A percentile compares a stretch with the other conserved stretches of the same genome.
Evolutionary conservation across 2,113 vertebrate species (phyloP).

Genomic region (Paramormyrops kingsleyae): DNA sequence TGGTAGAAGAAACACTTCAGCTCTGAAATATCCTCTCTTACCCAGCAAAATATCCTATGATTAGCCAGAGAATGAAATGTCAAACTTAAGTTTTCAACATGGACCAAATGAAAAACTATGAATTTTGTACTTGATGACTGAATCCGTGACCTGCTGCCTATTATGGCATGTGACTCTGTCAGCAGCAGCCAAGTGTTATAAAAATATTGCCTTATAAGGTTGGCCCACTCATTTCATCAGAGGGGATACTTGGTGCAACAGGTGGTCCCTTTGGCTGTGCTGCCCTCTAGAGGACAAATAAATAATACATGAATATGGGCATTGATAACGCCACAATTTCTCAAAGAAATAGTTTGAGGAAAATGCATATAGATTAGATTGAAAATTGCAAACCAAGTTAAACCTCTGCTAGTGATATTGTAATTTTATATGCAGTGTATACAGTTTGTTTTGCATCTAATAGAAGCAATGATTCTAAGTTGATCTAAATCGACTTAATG

Average conservation of each 20-base stretch:
- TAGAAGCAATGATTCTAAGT: neutral
- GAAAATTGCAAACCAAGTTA: neutral
- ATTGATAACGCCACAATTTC: neutral
- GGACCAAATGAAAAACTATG: neutral
- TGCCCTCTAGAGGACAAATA: constrained; percentile 12
- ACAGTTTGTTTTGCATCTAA: neutral
- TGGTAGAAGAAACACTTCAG: neutral
- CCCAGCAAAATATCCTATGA: neutral
- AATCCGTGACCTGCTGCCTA: neutral
- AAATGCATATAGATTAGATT: neutral
- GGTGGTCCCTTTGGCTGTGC: neutral
- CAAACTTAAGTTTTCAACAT: neutral
- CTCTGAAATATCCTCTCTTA: neutral
- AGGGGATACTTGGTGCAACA: neutral
- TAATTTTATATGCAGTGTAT: neutral
- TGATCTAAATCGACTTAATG: neutral
- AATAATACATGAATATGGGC: neutral
- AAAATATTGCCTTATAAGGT: constrained; percentile 17
- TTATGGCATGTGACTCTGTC: constrained; percentile 3
- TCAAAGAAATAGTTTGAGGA: neutral
- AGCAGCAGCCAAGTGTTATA: neutral
- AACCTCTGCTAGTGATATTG: neutral
- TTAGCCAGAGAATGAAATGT: neutral
- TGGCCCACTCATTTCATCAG: neutral
- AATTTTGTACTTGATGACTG: constrained; percentile 4